Base-by-base conservation (phyloP, 2,113 vertebrate species). In the Leptobrachium leishanense region DNA sequence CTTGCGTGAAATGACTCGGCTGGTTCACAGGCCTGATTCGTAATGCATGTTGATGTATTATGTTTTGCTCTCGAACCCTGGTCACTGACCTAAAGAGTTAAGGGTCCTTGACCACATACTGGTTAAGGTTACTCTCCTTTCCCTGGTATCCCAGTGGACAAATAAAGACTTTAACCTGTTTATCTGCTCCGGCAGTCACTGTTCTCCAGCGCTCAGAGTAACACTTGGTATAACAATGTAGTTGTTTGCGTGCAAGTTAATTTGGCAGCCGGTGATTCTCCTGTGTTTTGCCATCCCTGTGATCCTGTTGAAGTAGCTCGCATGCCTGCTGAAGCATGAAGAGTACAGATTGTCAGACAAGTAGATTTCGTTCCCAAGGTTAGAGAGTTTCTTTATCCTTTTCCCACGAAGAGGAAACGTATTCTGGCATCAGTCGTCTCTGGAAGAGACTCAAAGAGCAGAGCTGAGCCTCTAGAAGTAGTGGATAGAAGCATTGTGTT, bases 241-340 rank as follows among this genome's bases (percentile, higher is more conserved):
- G 42, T 68, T 68, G n/a, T 41, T 68, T 42, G 44, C 13, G 67
- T 68, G 40, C 67, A 13, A 43, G 3, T 43, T 43, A 2, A 5
- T n/a, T 68, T 68, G 67, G 67, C 67, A 68, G 67, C 42, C 67
- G 7, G 6, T 31, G 13, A 2, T 68, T 44, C 8, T 44, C 40
- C 42, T 43, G 41, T 43, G 11, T 43, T 68, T 68, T 68, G 10
- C 15, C 12, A 15, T 68, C 67, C 13, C 11, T 68, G 40, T 68
- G 44, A 68, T 68, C 40, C 15, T 68, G 67, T 68, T 68, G 41
- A 67, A 67, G 67, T 43, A 5, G 67, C 42, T 68, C 44, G 67
- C 67, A 68, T 68, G 67, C 42, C 67, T 68, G 67, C 67, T 43
- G 67, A 68, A 68, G 67, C 67, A 68, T 68, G 67, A 68, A 68